Base-by-base conservation (phyloP, 1,140 invertebrate species). In the Propsilocerus akamusi region DNA sequence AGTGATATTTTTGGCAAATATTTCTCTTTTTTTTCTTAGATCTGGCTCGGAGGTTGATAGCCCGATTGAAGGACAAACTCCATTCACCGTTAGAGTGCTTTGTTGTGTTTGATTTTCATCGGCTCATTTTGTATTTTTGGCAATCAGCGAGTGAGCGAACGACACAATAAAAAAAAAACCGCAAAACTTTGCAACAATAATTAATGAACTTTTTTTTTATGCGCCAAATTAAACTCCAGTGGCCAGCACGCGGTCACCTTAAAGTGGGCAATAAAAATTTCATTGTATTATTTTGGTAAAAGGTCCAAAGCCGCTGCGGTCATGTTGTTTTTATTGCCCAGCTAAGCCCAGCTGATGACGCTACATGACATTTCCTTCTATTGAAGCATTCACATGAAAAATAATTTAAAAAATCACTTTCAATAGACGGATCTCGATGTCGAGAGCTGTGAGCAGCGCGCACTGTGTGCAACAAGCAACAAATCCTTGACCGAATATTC, bases 321-420 rank as follows among this genome's bases (percentile, higher is more conserved):
- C n/a, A n/a, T n/a, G n/a, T n/a, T n/a, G n/a, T n/a, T n/a, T n/a
- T n/a, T n/a, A n/a, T n/a, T n/a, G n/a, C n/a, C n/a, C n/a, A n/a
- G n/a, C n/a, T n/a, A n/a, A n/a, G n/a, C n/a, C n/a, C n/a, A 41
- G 34, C 17, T 20, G 34, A 41, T 41, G 34, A 41, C 34, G 34
- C 22, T 41, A 41, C 17, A 41, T 41, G 34, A 41, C 34, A 41
- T 41, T 41, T 41, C 34, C 34, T 41, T 41, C 34, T 41, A 41
- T 41, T 20, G 22, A 41, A 20, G 14, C 34, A 41, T 41, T 41
- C 34, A 41, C 34, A 41, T 20, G 12, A 20, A 41, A 14, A 20
- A 20, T 41, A 17, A 17, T 41, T 41, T 30, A n/a, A n/a, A n/a
- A n/a, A n/a, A n/a, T n/a, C n/a, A n/a, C n/a, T n/a, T n/a, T 11